A percentile compares a stretch with the other conserved stretches of the same genome.
Conservation (phyloP, 2,797 vertebrate species). For the Novumbra hubbsi region DNA sequence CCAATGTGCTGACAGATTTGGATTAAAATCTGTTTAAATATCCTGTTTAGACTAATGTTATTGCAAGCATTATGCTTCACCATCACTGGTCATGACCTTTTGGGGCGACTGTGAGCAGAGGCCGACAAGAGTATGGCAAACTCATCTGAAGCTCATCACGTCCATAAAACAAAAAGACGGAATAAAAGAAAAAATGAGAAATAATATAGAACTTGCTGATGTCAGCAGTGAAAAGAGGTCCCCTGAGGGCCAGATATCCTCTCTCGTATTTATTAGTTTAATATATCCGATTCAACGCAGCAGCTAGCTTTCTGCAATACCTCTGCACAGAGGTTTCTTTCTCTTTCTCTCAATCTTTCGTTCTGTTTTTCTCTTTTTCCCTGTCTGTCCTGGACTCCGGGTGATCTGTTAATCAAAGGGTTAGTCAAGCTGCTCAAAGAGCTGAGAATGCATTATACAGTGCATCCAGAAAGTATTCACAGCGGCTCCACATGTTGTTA, state of each 20-base stretch:
- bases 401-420: neutral
- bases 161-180: conserved; percentile 3
- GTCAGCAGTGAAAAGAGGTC: conserved; percentile 13
- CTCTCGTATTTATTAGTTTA: conserved; percentile 61
- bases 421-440: neutral
- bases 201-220: neutral
- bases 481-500: too few relatives aligned
- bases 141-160: conserved; percentile 60
- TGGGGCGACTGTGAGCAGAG: neutral
- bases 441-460: neutral
- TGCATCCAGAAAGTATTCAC: too few relatives aligned
- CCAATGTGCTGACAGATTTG: neutral
- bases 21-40: neutral
- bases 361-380: neutral
- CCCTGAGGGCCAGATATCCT: conserved; percentile 52
- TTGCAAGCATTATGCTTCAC: neutral
- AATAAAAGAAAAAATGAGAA: neutral
- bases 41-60: neutral
- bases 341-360: conserved; percentile 24
- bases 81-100: neutral
- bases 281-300: conserved; percentile 51
- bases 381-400: neutral
- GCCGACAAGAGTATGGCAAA: neutral
- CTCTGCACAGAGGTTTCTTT: conserved; percentile 31
- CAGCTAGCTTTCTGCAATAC: conserved; percentile 48